These are phyloP conservation scores for Papilio helenus DNA, from an alignment of 1,140 invertebrate genomes.

Conservation along the genomic window DNA sequence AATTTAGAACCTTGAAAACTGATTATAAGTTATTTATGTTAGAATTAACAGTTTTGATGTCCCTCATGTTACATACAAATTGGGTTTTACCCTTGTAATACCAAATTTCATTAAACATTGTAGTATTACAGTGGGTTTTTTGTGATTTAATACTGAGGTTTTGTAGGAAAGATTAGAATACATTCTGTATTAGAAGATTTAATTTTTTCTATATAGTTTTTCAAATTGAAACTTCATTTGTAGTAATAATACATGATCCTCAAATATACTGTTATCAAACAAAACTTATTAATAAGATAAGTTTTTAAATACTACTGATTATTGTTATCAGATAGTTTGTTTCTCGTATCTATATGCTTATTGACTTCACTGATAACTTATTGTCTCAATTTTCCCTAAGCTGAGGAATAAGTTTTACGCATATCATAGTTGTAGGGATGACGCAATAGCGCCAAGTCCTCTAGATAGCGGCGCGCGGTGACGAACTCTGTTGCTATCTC, in stretches of 20 bases:
- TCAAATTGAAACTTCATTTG: no score
- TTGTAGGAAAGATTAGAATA: not conserved
- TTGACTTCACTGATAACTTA: not conserved
- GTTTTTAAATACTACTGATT: not conserved
- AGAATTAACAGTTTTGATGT: not conserved
- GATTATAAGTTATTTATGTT: slow-evolving; percentile 12
- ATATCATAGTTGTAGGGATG: not conserved
- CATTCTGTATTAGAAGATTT: no score
- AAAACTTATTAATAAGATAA: not conserved
- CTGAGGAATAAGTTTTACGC: not conserved
- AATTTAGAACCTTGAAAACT: not conserved
- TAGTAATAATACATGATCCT: no score
- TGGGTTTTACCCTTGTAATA: not conserved
- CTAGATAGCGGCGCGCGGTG: not conserved
- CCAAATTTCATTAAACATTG: not conserved
- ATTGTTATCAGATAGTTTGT: not conserved
- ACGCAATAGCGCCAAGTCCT: not conserved
- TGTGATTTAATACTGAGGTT: not conserved
- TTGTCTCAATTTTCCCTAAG: not conserved
- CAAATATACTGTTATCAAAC: not conserved
- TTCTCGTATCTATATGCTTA: not conserved
- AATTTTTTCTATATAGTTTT: no score
- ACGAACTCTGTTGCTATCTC: not conserved
- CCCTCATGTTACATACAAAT: not conserved
- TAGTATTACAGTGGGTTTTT: not conserved